Conservation (phyloP, 2,113 vertebrate genomes). For the Calypte anna region DNA sequence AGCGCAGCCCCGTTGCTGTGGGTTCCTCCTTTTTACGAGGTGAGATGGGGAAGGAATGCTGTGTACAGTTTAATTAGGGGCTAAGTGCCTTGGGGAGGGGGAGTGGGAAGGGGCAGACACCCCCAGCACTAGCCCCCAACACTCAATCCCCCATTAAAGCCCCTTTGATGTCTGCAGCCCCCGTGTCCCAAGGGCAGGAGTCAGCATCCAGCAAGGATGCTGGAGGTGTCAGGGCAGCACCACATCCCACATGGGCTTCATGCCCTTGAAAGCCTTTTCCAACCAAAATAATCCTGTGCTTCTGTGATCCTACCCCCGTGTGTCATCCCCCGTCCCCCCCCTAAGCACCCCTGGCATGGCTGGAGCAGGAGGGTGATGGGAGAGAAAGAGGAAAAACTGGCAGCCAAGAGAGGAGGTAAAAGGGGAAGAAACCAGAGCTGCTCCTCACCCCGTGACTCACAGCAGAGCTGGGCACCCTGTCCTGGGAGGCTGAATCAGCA, state of each 20-base stretch:
- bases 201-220: fast-evolving
- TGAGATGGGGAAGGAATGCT: slow-evolving; percentile 61
- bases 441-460: background rate
- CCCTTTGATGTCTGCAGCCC: slow-evolving; percentile 55
- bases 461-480: fast-evolving
- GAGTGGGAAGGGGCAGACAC: slow-evolving; percentile 6
- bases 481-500: background rate
- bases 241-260: background rate
- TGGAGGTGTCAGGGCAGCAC: background rate
- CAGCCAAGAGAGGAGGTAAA: too few relatives aligned
- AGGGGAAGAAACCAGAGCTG: background rate
- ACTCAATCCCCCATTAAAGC: background rate
- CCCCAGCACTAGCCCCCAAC: background rate
- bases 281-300: too few relatives aligned
- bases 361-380: fast-evolving
- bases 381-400: background rate
- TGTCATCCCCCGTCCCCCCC: too few relatives aligned
- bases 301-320: too few relatives aligned
- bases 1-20: background rate
- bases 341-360: background rate
- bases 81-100: background rate
- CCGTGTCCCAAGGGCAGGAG: background rate
- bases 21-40: slow-evolving; percentile 24
- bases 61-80: slow-evolving; percentile 55
- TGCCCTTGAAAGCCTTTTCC: too few relatives aligned